These are phyloP conservation scores for Glaucopsyche alexis DNA, from an alignment of 2,888 invertebrate genomes.

Conservation along the genomic window DNA sequence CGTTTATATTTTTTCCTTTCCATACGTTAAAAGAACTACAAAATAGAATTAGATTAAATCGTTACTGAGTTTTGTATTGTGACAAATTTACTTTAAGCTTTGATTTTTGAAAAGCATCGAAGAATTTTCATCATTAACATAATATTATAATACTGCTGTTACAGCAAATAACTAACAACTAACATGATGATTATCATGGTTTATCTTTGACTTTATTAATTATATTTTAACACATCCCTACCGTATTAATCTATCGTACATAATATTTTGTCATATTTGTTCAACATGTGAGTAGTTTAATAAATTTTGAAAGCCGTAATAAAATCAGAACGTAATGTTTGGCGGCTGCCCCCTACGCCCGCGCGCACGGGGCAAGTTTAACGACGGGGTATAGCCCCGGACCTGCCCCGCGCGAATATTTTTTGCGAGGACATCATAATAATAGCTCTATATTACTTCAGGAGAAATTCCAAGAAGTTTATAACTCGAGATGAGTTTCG, in stretches of 20 bases:
- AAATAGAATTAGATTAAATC: too few relatives aligned
- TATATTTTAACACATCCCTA: too few relatives aligned
- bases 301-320: constrained; percentile 23
- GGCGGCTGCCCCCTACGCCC: constrained; percentile 47
- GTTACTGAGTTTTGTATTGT: too few relatives aligned
- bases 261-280: neutral
- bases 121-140: too few relatives aligned
- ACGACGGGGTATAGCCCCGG: constrained; percentile 48
- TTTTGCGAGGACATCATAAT: constrained; percentile 80
- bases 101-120: too few relatives aligned
- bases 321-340: constrained; percentile 29
- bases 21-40: neutral
- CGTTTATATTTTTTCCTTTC: neutral
- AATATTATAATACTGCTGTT: too few relatives aligned
- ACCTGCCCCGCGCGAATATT: constrained; percentile 67
- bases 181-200: too few relatives aligned
- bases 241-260: neutral
- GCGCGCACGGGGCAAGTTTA: constrained; percentile 39
- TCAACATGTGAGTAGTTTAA: constrained; percentile 26
- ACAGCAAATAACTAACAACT: too few relatives aligned
- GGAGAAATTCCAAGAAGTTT: constrained; percentile 80
- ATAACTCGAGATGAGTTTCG: constrained; percentile 81
- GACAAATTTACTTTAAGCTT: too few relatives aligned
- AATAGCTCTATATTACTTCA: constrained; percentile 80
- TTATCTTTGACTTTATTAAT: too few relatives aligned